Evolutionary conservation across 2,888 invertebrate genomes (phyloP), one percentile per base, ranked within the genome.

Genomic region (Cephalotes varians): DNA sequence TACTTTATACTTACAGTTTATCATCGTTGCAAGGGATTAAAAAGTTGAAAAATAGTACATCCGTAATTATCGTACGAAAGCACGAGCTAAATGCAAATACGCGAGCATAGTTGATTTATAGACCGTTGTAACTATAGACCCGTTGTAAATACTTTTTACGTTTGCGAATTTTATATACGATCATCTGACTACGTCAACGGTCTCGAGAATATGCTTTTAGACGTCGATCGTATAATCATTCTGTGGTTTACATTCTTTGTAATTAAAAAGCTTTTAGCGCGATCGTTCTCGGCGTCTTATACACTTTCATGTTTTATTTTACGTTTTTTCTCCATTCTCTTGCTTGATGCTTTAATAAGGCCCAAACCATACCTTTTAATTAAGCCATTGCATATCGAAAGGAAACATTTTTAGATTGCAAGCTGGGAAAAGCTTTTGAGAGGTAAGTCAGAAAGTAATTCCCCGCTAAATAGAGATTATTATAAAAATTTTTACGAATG

Each of bases 201-300:
- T 56, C 44, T 18, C 31, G 31, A 31, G 56, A 40, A 65, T 37
- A 65, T 49, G 60, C 47, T 58, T 51, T 60, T 47, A 81, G 37
- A 77, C 64, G 77, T 49, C 76, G 81, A 76, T 76, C 64, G 47
- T 37, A 51, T 81, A 69, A 84, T 81, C 62, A 67, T 76, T 58
- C 62, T 60, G 56, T 44, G 47, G 83, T 81, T 84, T 84, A 80
- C 69, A 81, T 69, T 62, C 69, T 37, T 64, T 37, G 69, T 84
- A 83, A 86, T 85, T 83, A 85, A 83, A 86, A 81, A 85, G 83
- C 80, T 85, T 86, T 86, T 85, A 86, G 74, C 79, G 37, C 60
- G 58, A 56, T 82, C 76, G 60, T 67, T 40, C 60, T 37, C 49
- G 21, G 37, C 51, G 65, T 69, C 56, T 74, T 81, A 60, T 31